Base-by-base conservation (phyloP, 2,797 vertebrate species). In the Sebastes minor region DNA sequence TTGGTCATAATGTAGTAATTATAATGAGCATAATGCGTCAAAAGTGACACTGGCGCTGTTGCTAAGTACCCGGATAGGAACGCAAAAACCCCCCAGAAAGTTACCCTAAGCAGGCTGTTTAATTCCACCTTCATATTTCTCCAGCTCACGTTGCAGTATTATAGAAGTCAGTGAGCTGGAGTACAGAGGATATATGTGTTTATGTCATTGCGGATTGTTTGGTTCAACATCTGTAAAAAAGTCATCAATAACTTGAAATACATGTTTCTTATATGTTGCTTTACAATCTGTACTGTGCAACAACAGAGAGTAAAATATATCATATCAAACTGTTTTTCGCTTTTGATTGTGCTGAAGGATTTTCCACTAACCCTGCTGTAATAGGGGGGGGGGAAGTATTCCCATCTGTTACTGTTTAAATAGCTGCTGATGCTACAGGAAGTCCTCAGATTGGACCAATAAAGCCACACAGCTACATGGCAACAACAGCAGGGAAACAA, bases 371-470 rank as follows among this genome's bases (percentile, higher is more conserved):
- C 68, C 22, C 57, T 76, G 67, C 33, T 63, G 35, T 77, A 82
- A 82, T 57, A 64, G 27, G 65, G 38, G 8, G 38, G 8, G 30
- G 69, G 49, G 9, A 7, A 46, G 42, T 11, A 38, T 60, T 89
- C 71, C 78, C 80, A 87, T 91, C 83, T 92, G 86, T 71, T 79
- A 69, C 69, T 88, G 85, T 88, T 92, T 90, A 84, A 88, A 86
- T 55, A 82, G 73, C 59, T 87, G 71, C 59, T 85, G 78, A 85
- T 67, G 81, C 70, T 84, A 56, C 63, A 80, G 85, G 74, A 81
- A 79, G 65, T 76, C 65, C 71, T 81, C 11, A 55, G 57, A 86
- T 72, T 83, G 74, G 70, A 80, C 71, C 70, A 83, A 78, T 86
- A 81, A 87, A 88, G 53, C 52, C 69, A 77, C 74, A 70, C 32